Evolutionary conservation across 2,113 vertebrate species (phyloP).

Genomic region (Neofelis nebulosa): DNA sequence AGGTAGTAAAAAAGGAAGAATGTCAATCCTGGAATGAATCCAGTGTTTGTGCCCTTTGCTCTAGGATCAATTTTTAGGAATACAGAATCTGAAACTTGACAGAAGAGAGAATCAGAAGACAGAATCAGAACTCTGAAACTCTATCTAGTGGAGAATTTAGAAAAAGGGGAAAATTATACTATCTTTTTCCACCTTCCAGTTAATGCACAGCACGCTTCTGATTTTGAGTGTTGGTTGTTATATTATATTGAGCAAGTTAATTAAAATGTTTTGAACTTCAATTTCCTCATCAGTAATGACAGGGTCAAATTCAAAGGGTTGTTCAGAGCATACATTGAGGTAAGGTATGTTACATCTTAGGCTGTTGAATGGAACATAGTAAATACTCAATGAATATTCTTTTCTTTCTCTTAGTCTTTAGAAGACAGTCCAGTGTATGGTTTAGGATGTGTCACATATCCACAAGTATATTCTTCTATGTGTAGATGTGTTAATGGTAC

Average conservation of each 20-base stretch:
- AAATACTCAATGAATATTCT: neutral
- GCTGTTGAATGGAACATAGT: neutral
- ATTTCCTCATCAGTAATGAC: neutral
- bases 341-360: neutral
- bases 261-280: neutral
- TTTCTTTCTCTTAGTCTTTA: conserved; percentile 9
- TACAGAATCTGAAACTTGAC: neutral
- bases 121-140: neutral
- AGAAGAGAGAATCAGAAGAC: no score
- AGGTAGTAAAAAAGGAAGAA: neutral
- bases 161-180: neutral
- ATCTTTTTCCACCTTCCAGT: neutral
- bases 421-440: neutral
- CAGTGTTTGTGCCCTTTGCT: neutral
- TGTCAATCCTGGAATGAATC: neutral
- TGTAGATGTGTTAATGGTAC: neutral
- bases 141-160: neutral
- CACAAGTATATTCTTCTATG: neutral
- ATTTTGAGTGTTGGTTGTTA: neutral
- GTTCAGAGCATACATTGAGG: neutral
- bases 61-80: neutral
- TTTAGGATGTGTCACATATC: neutral
- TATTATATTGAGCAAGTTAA: neutral
- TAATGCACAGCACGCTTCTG: neutral
- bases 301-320: neutral